Base-by-base conservation (phyloP, 2,888 invertebrate genomes). In the Chloromyia formosa region DNA sequence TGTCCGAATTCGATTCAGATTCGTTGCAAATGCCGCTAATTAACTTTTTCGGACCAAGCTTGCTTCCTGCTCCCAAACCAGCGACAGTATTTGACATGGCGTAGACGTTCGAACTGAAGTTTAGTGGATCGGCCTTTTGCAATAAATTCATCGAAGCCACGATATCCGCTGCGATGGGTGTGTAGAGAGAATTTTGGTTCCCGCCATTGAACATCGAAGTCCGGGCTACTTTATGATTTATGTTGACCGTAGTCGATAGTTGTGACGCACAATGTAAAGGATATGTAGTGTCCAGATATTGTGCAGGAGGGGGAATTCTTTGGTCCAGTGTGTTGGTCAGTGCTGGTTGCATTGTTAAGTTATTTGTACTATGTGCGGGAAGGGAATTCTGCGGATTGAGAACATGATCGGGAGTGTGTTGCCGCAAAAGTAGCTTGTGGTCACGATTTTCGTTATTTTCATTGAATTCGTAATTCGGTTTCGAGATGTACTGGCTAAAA, bases 1-100 rank as follows among this genome's bases (percentile, higher is more conserved):
- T 78, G 68, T 78, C 77, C 2, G 78, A 77, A 74, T 79, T 77
- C 27, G 77, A 73, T 60, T 78, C 78, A 54, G 75, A 73, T 75
- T 76, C 75, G 49, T 69, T 74, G 49, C 73, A 74, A 62, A 76
- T 75, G 35, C 76, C 75, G 45, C 74, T 75, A 58, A 76, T 72
- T 9, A 75, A 61, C 61, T 76, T 76, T 60, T 77, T 77, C 61
- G 76, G 75, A 45, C 77, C 74, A 22, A 77, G 60, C 64, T 77
- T 75, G 53, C 74, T 14, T 12, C n/a, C 35, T 1, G 35, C 74
- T 22, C 40, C 35, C 7, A 45, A 23, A 7, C 61, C 53, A 10
- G n/a, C 27, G 1, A 23, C 16, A 7, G 35, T 14, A 7, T 27
- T 56, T 9, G 53, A 20, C 74, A 27, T 45, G 14, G 58, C 42